Evolutionary conservation across 2,797 vertebrate species (phyloP), one percentile per base, ranked within the genome.

Genomic region (Vireo griseus): DNA sequence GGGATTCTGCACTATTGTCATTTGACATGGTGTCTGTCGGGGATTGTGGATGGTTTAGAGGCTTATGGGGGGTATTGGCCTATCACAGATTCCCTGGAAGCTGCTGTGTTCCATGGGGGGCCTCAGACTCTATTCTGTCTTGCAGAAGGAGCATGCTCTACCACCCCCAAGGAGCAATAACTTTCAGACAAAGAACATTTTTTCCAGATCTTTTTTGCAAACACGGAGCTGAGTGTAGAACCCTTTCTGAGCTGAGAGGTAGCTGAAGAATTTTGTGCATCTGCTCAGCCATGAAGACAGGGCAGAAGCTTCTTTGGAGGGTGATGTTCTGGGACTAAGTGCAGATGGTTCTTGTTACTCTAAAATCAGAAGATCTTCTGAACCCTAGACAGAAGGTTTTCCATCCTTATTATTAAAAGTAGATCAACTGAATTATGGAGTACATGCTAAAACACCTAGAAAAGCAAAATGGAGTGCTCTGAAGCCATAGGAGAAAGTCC

Each of bases 91-190:
- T 95, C 86, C 86, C 90, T 95, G 92, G 80, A 91, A 96, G 83
- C 88, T 94, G 67, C 80, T 94, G 59, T 81, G 83, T 96, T 55
- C 94, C 83, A 95, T 96, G 80, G 96, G 95, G 96, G 95, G 95
- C 86, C 95, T 90, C 93, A 77, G 67, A 95, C 55, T 88, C 96
- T 96, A 95, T 96, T 95, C 93, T 95, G 83, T 95, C 79, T 88
- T 96, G 71, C 79, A 95, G 93, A 85, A 96, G 92, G 95, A 83
- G 19, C 93, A 95, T 97, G 94, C 93, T 96, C 59, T 96, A 85
- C 93, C 90, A 95, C 94, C 94, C 93, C 71, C 37, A 90, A 95
- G 93, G 90, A 97, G 82, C 95, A 96, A 97, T 97, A 95, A 93
- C 3, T 2, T 92, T 95, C 88, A 95, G 88, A 96, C 95, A 97